phyloP scores from a whole-genome alignment of 1,140 invertebrate genomes.

The Calliopsis andreniformis region DNA sequence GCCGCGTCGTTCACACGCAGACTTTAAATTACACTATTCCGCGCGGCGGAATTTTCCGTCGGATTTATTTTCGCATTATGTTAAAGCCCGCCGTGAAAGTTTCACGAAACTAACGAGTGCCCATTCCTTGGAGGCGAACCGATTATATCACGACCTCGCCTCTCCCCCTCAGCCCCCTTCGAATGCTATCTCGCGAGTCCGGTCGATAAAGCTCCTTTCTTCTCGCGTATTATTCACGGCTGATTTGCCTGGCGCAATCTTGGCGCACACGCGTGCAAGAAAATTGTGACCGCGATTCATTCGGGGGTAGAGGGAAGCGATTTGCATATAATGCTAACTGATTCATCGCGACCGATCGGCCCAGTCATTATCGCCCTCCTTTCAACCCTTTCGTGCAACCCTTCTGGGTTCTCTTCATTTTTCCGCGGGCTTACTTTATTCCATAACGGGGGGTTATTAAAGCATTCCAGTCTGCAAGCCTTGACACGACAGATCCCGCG shows the following conservation, averaged over 20 bases:
- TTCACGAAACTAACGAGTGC: conserved; percentile 50
- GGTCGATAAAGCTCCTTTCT: conserved; percentile 47
- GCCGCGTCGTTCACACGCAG: conserved; percentile 39
- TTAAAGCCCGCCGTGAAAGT: conserved; percentile 24
- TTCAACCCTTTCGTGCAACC: background rate
- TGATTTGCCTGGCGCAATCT: conserved; percentile 56
- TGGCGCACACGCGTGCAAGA: conserved; percentile 21
- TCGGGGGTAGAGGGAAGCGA: conserved; percentile 39
- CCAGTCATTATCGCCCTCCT: conserved; percentile 19
- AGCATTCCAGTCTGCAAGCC: too few species aligned
- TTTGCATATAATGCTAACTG: conserved; percentile 58
- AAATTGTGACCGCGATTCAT: conserved; percentile 48
- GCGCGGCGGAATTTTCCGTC: conserved; percentile 21
- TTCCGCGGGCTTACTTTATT: background rate
- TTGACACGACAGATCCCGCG: too few species aligned
- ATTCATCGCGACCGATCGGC: conserved; percentile 44
- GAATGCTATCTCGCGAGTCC: conserved; percentile 41
- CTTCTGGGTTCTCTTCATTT: background rate
- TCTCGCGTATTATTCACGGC: conserved; percentile 51
- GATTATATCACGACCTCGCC: conserved; percentile 15
- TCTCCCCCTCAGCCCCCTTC: too few species aligned
- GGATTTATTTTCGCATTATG: conserved; percentile 44
- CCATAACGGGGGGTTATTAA: too few species aligned
- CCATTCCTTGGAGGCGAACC: conserved; percentile 32
- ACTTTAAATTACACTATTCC: conserved; percentile 41